Evolutionary conservation across 2,113 vertebrate species (phyloP), one percentile per base, ranked within the genome.

Genomic region (Rhadina sibilatrix): DNA sequence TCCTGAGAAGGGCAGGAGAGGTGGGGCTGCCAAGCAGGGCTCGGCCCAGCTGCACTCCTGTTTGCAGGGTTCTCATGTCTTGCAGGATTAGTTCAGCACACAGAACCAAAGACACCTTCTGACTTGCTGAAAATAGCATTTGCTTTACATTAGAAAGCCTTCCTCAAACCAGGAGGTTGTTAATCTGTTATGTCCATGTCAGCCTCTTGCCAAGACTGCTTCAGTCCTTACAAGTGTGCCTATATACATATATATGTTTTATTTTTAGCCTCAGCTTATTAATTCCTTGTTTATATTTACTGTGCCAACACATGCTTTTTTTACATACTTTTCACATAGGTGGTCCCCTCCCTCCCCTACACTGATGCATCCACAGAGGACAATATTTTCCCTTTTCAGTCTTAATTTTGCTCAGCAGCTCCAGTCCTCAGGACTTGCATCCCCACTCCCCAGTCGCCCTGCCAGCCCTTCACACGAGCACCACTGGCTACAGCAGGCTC

Each of bases 31-130:
- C 86, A 54, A 35, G 38, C 9, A 47, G 24, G 64, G 22, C n/a
- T 15, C 2, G 37, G 35, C 52, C 5, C 0, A 42, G 54, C 50
- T 27, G 25, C 42, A 0, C 23, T 77, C n/a, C 47, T n/a, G 1
- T 5, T 42, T 57, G 11, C 54, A 66, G 71, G 57, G 23, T 21
- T 76, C 25, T 11, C 38, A 2, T 1, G 4, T 10, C 57, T 25
- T n/a, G 22, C 37, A 69, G 79, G 40, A 53, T 37, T 71, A 47
- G 10, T 12, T 64, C 52, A 71, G 33, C 53, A 40, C 28, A 11
- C 2, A 33, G 37, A 56, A 42, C 23, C 18, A 65, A 60, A 69
- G 19, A 8, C 1, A 24, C 6, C 4, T 77, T 65, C 38, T 25
- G 14, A 74, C 63, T 57, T 31, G 9, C 17, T 28, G 21, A 35